Evolutionary conservation across 37 sponge, comb jelly and placozoan genomes (phyloP).

Genomic region (Oscarella lobularis): DNA sequence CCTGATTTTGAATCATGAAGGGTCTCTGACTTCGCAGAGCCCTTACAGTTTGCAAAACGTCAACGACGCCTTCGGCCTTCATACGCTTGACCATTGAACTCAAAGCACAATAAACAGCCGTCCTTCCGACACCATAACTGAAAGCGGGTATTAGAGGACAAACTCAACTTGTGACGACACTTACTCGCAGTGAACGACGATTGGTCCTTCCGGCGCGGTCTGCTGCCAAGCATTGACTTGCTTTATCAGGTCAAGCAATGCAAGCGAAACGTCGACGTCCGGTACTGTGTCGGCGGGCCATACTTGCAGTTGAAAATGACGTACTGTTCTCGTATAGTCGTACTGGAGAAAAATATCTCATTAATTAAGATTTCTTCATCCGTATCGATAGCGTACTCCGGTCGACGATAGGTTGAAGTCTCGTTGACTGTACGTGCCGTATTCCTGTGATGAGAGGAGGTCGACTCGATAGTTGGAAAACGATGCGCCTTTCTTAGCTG

Average conservation of each 20-base stretch:
- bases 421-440: neutral
- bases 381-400: neutral
- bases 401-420: neutral
- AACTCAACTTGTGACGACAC: neutral
- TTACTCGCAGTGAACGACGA: neutral
- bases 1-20: neutral
- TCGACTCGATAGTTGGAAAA: neutral
- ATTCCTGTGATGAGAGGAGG: neutral
- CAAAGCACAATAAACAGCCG: constrained; percentile 1
- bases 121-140: neutral
- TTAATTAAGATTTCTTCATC: neutral
- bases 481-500: neutral
- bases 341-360: neutral
- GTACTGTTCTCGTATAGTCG: neutral
- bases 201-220: neutral
- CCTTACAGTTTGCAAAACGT: neutral
- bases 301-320: neutral
- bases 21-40: constrained; percentile 1
- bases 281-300: neutral
- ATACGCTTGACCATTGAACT: neutral
- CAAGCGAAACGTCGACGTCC: neutral
- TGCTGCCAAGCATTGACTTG: neutral
- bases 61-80: neutral
- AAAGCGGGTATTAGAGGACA: too few species aligned
- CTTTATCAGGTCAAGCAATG: neutral